Conservation (phyloP, 2,888 invertebrate species). For the Campoplex capitator region DNA sequence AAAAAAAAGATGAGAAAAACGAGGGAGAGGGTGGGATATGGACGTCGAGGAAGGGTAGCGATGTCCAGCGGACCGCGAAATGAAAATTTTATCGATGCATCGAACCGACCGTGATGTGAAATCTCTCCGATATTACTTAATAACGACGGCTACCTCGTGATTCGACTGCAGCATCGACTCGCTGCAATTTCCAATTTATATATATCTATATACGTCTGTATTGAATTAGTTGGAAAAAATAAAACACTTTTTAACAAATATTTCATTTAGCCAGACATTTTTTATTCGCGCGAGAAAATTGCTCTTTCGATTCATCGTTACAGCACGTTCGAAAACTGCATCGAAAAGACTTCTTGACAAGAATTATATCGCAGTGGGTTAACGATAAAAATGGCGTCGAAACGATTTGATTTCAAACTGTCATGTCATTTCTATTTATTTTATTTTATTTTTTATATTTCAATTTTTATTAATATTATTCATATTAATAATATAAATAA, state of each 20-base stretch:
- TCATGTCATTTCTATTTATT: neutral
- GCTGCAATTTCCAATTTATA: constrained; percentile 53
- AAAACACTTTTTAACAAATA: neutral
- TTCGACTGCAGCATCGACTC: constrained; percentile 62
- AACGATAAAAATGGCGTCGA: neutral
- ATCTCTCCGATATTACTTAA: constrained; percentile 81
- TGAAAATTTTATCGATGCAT: constrained; percentile 80
- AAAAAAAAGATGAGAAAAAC: neutral
- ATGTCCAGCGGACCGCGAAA: constrained; percentile 73
- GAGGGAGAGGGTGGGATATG: constrained; percentile 36
- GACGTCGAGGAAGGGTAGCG: constrained; percentile 60
- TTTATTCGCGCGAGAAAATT: neutral
- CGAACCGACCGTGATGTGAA: constrained; percentile 73
- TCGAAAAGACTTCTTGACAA: neutral
- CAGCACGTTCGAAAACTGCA: neutral
- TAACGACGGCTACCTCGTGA: constrained; percentile 72
- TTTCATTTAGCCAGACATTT: neutral
- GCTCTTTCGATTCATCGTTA: neutral
- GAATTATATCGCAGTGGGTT: neutral
- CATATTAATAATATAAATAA: no score
- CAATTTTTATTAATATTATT: no score
- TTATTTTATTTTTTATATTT: neutral
- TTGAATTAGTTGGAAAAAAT: constrained; percentile 4
- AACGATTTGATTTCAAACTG: neutral
- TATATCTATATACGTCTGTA: constrained; percentile 41